phyloP scores from a whole-genome alignment of 2,113 vertebrate genomes.

The Cricetomys ansorgei region DNA sequence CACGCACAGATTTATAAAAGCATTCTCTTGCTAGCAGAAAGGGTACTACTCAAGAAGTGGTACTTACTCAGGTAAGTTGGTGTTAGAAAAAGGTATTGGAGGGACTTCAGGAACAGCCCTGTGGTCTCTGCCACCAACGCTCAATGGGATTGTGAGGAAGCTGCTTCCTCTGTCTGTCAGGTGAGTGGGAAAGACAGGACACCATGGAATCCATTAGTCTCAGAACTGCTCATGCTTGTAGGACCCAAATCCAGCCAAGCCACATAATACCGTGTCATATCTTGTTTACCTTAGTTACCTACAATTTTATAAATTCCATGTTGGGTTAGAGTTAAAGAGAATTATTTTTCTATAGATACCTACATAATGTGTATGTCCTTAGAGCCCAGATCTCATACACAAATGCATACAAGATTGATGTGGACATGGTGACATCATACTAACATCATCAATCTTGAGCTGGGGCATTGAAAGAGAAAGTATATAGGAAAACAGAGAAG shows the following conservation, averaged over 20 bases:
- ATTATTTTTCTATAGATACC: not conserved
- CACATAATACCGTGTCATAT: not conserved
- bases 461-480: not conserved
- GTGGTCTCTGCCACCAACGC: not conserved
- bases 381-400: not conserved
- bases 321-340: not conserved
- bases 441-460: not conserved
- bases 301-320: not conserved
- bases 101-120: not conserved
- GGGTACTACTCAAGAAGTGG: not conserved
- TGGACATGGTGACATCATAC: too few species aligned
- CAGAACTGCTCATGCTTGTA: not conserved
- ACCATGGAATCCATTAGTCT: not conserved
- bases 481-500: not conserved
- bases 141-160: not conserved
- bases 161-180: too few species aligned
- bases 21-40: not conserved
- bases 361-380: accelerated
- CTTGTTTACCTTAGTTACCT: not conserved
- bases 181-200: not conserved
- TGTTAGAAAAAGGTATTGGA: not conserved
- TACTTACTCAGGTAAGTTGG: not conserved
- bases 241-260: not conserved
- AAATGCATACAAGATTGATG: too few species aligned
- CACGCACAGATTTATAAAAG: not conserved